A percentile compares a stretch with the other conserved stretches of the same genome.
Conservation (phyloP, 2,888 invertebrate genomes). For the Ichneumoninae sp. region DNA sequence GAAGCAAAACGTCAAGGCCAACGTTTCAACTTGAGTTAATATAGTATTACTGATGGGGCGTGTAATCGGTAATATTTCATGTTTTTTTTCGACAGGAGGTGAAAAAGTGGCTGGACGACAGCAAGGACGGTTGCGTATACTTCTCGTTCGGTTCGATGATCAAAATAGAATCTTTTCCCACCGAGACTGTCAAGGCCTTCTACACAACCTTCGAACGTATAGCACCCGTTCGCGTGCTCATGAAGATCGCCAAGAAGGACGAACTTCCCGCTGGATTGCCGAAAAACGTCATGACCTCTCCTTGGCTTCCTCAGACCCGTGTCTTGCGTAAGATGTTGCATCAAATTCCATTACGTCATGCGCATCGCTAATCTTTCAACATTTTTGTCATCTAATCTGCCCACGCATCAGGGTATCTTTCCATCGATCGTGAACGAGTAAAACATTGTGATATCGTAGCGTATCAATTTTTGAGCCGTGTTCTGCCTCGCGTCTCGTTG, state of each 20-base stretch:
- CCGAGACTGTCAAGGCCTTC: constrained; percentile 69
- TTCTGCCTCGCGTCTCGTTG: background rate
- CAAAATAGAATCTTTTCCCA: constrained; percentile 79
- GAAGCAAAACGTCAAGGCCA: background rate
- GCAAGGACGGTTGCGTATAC: constrained; percentile 78
- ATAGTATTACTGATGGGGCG: background rate
- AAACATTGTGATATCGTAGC: background rate
- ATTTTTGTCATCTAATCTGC: background rate
- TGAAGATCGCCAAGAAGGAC: constrained; percentile 77
- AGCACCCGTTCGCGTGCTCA: constrained; percentile 78
- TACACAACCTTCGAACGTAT: constrained; percentile 77
- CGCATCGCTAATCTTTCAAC: background rate
- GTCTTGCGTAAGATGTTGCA: constrained; percentile 74
- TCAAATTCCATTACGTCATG: constrained; percentile 19
- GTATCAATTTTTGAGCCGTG: background rate
- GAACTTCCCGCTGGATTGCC: constrained; percentile 77
- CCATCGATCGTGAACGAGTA: background rate
- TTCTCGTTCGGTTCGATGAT: constrained; percentile 82
- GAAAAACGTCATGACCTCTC: constrained; percentile 77
- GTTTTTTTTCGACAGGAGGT: constrained; percentile 73
- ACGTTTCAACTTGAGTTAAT: background rate
- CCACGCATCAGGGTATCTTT: background rate
- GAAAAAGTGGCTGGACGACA: constrained; percentile 78
- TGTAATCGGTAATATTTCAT: background rate
- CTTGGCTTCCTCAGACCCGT: constrained; percentile 78